Evolutionary conservation across 2,888 invertebrate species (phyloP).

Genomic region (Chirona hameri): DNA sequence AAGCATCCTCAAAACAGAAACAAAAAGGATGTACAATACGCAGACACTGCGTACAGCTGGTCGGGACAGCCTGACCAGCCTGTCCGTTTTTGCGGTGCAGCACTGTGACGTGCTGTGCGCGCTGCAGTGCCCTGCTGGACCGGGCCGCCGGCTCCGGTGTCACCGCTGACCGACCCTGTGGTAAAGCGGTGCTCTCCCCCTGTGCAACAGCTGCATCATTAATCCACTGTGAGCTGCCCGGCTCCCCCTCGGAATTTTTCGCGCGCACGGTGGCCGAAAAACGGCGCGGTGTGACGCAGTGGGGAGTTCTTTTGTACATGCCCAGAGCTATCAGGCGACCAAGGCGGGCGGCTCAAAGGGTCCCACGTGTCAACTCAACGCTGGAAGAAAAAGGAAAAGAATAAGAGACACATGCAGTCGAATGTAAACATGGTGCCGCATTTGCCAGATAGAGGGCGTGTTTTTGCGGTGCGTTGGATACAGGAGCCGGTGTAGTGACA

Average conservation of each 20-base stretch:
- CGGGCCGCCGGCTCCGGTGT: too few relatives aligned
- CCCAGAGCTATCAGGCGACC: background rate
- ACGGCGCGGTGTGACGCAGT: background rate
- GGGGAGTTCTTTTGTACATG: too few relatives aligned
- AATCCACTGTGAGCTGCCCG: background rate
- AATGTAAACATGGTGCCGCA: background rate
- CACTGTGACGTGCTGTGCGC: too few relatives aligned
- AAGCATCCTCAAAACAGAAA: too few relatives aligned
- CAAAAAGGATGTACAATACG: too few relatives aligned
- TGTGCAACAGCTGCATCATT: conserved; percentile 1
- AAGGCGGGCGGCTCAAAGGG: background rate
- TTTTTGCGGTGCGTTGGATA: background rate
- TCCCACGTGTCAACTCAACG: background rate
- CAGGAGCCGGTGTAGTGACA: background rate
- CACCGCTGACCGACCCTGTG: too few relatives aligned
- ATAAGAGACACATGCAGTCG: background rate
- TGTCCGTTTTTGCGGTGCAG: too few relatives aligned
- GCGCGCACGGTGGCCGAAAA: background rate
- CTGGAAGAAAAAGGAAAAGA: background rate
- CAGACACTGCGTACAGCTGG: too few relatives aligned
- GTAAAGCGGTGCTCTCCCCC: too few relatives aligned
- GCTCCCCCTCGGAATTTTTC: background rate
- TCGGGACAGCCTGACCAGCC: too few relatives aligned
- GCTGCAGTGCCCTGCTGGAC: too few relatives aligned
- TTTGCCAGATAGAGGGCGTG: too few relatives aligned